Base-by-base conservation (phyloP, 2,113 vertebrate genomes). In the Phrynosoma blainvillii region DNA sequence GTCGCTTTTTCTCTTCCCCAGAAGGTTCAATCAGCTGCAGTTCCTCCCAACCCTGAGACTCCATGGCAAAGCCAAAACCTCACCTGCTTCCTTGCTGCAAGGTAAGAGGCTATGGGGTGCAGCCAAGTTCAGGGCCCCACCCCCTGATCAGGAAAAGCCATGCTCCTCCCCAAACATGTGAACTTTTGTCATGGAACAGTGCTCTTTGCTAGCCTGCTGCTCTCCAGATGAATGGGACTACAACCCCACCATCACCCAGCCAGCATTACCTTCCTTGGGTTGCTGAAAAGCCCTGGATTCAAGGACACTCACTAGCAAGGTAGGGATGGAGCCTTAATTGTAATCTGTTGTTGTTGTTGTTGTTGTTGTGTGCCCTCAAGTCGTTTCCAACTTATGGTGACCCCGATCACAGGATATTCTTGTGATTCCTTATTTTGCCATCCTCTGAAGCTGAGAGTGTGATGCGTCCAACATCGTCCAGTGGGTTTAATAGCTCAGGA, bases 21-120 rank as follows among this genome's bases (percentile, higher is more conserved):
- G n/a, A 9, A 1, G 59, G 4, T 12, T 54, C 40, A 10, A 75
- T n/a, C 30, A 40, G 20, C 40, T 76, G 80, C 59, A 88, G 12
- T 16, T 88, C 87, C 66, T 88, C 87, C 87, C 87, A 88, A 40
- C 8, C 73, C 42, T 30, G 59, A 30, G 73, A 68, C 42, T 66
- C 80, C 87, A 88, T 88, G 13, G 80, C 87, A 12, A 32, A 27
- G n/a, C 59, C 25, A 2, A 32, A 74, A 2, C 68, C 36, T 75
- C 4, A 4, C 36, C 59, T 66, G 36, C 74, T 36, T 52, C 56
- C 70, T 9, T n/a, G 36, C 16, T 23, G 36, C 11, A 62, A 21
- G 1, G 84, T n/a, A 86, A 68, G 75, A 78, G 25, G 75, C 75
- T 23, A 9, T 30, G 20, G 75, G 59, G 73, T 6, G 59, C 71